Percentiles rank a stretch among this genome's conserved stretches.
phyloP scores from a whole-genome alignment of 2,888 invertebrate species.

The Nemotelus pantherinus region DNA sequence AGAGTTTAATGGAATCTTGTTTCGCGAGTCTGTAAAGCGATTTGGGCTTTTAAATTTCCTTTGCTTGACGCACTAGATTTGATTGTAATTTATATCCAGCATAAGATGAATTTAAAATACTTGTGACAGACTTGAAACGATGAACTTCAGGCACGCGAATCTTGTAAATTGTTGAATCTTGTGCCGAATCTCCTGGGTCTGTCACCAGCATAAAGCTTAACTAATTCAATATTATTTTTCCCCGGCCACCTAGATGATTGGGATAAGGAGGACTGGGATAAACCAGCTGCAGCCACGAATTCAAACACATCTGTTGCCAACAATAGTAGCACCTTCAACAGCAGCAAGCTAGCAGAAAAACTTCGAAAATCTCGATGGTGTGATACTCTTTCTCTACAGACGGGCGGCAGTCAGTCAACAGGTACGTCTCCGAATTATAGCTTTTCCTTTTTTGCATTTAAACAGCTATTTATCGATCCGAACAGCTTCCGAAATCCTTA shows the following conservation, averaged over 20 bases:
- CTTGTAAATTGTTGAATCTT: no score
- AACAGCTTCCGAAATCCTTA: slow-evolving; percentile 61
- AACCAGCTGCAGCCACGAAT: slow-evolving; percentile 46
- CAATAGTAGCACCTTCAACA: slow-evolving; percentile 49
- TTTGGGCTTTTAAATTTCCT: no score
- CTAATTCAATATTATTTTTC: not conserved
- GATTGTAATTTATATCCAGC: no score
- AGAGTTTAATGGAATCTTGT: no score
- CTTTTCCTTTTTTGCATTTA: no score
- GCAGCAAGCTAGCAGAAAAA: slow-evolving; percentile 55
- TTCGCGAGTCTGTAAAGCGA: no score
- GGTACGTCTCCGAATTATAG: not conserved
- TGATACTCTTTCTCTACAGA: slow-evolving; percentile 51
- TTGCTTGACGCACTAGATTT: no score
- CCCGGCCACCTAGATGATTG: slow-evolving; percentile 2
- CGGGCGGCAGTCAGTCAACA: slow-evolving; percentile 28
- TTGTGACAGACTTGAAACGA: no score
- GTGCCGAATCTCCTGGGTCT: no score
- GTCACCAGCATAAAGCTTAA: no score
- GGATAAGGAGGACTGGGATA: slow-evolving; percentile 37
- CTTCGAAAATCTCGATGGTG: slow-evolving; percentile 64
- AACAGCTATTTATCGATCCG: not conserved
- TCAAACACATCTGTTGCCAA: slow-evolving; percentile 55
- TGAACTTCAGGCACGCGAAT: no score
- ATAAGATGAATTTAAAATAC: no score